Base-by-base conservation (phyloP, 2,888 invertebrate genomes). In the Plebejus melissa region DNA sequence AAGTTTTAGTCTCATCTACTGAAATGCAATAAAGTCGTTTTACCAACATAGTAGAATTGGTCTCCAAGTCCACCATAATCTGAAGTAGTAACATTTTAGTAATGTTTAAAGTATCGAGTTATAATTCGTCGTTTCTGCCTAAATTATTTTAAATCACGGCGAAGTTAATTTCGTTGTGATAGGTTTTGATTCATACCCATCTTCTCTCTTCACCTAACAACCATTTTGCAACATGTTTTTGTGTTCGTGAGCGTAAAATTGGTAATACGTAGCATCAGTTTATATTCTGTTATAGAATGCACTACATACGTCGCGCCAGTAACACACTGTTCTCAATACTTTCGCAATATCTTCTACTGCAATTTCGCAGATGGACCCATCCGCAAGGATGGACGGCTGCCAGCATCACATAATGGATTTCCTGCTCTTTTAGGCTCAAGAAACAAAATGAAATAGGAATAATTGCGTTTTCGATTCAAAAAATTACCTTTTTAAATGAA, bases 201-300 rank as follows among this genome's bases (percentile, higher is more conserved):
- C 32, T 65, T 16, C 65, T 65, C 13, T 65, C 13, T 36, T 65
- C 32, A 65, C 4, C 13, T 13, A 65, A 28, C 2, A 65, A 1
- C 28, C 28, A 65, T 65, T 65, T 65, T 32, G 13, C 16, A 65
- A 32, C 13, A 32, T 65, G 58, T 58, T 22, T 58, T 13, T 72
- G 74, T 65, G 58, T 58, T 22, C 22, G 32, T 74, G 74, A 65
- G 58, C 57, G 77, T 78, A 78, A 78, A 79, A 79, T 80, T 77
- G 28, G 75, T 79, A 78, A 79, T 80, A 36, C 13, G 65, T 32
- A 65, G 13, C 65, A 65, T 13, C 65, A 36, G 65, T 71, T 46
- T 60, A 32, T 76, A 60, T 60, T 60, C 28, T 60, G 60, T 60
- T 58, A 22, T 16, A 54, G 54, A 4, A 54, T 65, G 65, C 65